A percentile compares a stretch with the other conserved stretches of the same genome.
phyloP scores from a whole-genome alignment of 2,797 vertebrate species.

The Xyrichtys novacula region DNA sequence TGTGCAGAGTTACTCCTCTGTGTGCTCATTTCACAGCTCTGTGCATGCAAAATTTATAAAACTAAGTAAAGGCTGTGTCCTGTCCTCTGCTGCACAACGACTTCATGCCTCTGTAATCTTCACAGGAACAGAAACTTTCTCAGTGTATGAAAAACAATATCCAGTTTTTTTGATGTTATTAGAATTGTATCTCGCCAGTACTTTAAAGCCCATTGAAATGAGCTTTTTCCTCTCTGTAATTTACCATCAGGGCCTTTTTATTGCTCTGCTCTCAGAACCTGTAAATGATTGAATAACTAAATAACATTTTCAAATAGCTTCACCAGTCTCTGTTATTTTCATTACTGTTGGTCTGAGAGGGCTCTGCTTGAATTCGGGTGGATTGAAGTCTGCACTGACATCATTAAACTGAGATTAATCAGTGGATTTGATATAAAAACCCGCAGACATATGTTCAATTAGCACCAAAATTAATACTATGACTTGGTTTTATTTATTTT shows the following conservation, averaged over 20 bases:
- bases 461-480: not conserved
- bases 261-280: conserved; percentile 1
- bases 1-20: not conserved
- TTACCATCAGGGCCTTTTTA: not conserved
- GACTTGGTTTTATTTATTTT: not conserved
- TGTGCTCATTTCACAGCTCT: conserved; percentile 40
- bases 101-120: conserved; percentile 3
- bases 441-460: not conserved
- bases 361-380: not conserved
- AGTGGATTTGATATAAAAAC: conserved; percentile 2
- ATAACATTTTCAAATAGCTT: conserved; percentile 12
- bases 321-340: not conserved
- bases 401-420: conserved; percentile 7
- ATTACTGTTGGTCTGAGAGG: not conserved
- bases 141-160: not conserved
- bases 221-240: not conserved
- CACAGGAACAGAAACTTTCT: not conserved
- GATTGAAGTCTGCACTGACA: conserved; percentile 1
- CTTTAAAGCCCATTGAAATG: not conserved
- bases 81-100: conserved; percentile 3
- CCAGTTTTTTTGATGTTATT: conserved; percentile 1
- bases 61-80: conserved; percentile 1
- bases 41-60: conserved; percentile 24
- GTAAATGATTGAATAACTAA: conserved; percentile 27
- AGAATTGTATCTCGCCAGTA: not conserved